Evolutionary conservation across 2,888 invertebrate genomes (phyloP).

Genomic region (Acanthoscelides obtectus): DNA sequence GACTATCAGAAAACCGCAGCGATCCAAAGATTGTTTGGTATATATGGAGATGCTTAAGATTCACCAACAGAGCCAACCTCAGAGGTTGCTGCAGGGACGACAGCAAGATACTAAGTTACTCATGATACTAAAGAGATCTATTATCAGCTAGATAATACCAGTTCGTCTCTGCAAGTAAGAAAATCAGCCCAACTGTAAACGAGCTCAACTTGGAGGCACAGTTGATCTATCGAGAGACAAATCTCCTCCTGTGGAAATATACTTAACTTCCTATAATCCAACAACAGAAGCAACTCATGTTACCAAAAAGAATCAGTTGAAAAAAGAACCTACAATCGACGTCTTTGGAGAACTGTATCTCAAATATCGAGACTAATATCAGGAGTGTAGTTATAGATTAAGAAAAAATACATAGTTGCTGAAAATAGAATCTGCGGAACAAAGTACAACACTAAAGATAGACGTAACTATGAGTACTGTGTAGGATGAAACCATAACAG

Average conservation of each 20-base stretch:
- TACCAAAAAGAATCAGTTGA: conserved; percentile 16
- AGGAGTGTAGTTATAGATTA: conserved; percentile 8
- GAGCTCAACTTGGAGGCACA: background rate
- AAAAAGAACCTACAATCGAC: background rate
- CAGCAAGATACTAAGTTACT: background rate
- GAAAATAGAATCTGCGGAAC: background rate
- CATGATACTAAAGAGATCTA: no score
- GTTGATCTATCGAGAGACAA: background rate
- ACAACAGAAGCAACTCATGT: conserved; percentile 9
- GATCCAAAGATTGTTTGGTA: background rate
- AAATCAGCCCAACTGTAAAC: background rate
- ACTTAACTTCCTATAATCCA: conserved; percentile 11
- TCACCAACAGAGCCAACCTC: background rate
- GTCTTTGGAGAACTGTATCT: conserved; percentile 10
- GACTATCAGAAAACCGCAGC: no score
- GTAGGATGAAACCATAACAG: background rate
- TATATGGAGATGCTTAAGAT: background rate
- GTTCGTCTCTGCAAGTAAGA: background rate
- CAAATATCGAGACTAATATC: conserved; percentile 14
- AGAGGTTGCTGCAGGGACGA: background rate
- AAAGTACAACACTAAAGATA: background rate
- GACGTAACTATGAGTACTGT: background rate
- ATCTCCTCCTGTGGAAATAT: conserved; percentile 7
- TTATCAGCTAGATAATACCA: background rate
- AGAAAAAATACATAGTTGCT: background rate